phyloP scores from a whole-genome alignment of 2,113 vertebrate species.

The Uria lomvia region DNA sequence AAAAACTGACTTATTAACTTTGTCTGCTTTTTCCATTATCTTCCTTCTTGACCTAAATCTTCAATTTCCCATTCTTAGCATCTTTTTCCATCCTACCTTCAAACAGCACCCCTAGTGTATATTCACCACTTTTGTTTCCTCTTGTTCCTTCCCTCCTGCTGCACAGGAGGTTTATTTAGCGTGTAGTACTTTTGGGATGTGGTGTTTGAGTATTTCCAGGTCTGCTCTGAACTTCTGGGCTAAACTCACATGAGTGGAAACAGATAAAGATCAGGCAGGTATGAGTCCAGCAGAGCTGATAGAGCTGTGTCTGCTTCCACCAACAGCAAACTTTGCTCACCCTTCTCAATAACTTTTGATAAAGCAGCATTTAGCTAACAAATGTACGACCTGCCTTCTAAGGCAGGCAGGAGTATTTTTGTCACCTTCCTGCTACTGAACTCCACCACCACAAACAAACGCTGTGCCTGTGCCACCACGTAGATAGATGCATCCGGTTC shows the following conservation, averaged over 20 bases:
- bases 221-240: not conserved
- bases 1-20: not conserved
- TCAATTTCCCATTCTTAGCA: not conserved
- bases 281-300: not conserved
- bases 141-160: not conserved
- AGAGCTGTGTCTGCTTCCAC: not conserved
- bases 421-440: not conserved
- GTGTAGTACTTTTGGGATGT: not conserved
- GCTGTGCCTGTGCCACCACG: not conserved
- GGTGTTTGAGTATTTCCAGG: not conserved
- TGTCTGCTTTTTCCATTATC: not conserved
- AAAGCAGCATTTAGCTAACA: not conserved
- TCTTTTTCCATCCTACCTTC: not conserved
- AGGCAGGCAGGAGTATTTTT: not conserved
- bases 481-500: accelerated
- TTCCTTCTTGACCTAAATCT: not conserved
- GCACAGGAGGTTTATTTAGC: not conserved
- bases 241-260: not conserved
- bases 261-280: not conserved
- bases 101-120: not conserved
- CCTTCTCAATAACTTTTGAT: not conserved
- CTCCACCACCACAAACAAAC: not conserved
- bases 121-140: not conserved
- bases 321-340: not conserved
- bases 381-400: not conserved